Base-by-base conservation (phyloP, 30 jellyfish, hydroid and myxozoan species). In the Pseudorhiza aurosa region DNA sequence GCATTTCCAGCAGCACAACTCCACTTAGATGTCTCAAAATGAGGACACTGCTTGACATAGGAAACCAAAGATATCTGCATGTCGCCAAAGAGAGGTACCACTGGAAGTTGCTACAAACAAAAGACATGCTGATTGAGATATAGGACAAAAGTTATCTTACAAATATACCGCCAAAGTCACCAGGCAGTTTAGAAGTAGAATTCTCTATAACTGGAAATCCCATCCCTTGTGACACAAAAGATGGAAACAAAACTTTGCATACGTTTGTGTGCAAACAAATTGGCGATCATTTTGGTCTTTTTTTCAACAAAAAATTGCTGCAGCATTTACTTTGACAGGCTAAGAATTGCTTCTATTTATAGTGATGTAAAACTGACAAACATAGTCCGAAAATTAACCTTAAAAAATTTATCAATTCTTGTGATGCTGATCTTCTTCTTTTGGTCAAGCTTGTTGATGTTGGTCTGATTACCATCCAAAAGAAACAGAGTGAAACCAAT, bases 1-100 rank as follows among this genome's bases (percentile, higher is more conserved):
- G 96, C 98, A 81, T 92, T 92, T 10, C 81, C 97, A 5, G 98
- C 83, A 9, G 98, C 96, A 36, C 98, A 92, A 63, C 97, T 92
- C 98, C 98, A 92, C 30, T 75, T 71, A 17, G 98, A 64, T 2
- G 79, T 33, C 40, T 92, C 98, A 73, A 77, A 92, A 53, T 92
- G 95, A 1, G 98, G 96, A 79, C 98, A 92, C 15, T 81, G 77
- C 87, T 85, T 92, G 17, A 92, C 96, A 68, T 85, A 92, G 39
- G 78, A 39, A 8, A 92, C 88, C 60, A 92, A 75, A 8, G 98
- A 92, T 11, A 92, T 80, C 82, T 92, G 98, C 98, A 92, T 92
- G 88, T 92, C 98, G 31, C 98, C 98, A 81, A 62, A 92, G 33
- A 92, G 73, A 26, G 98, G 98, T 8, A 92, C 98, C 28, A 92